Evolutionary conservation across 1,140 invertebrate species (phyloP), one percentile per base, ranked within the genome.

Genomic region (Drosophila neocordata): DNA sequence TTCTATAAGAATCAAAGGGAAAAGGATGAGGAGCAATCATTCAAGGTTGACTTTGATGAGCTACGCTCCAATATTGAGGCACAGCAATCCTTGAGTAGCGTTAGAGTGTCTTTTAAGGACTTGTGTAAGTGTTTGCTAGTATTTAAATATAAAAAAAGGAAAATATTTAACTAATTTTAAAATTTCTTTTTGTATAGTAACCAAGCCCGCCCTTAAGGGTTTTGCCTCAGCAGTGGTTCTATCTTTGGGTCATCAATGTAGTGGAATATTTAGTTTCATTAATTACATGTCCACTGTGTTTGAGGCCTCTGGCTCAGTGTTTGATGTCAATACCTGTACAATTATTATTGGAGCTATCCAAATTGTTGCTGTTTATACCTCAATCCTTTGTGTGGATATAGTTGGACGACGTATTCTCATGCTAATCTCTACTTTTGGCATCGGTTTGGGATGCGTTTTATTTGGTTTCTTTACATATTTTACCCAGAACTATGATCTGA

Each of bases 291-390:
- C 93, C 2, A 92, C 92, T 8, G 97, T 96, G 79, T 97, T 96
- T 82, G 76, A 90, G 2, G 92, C 93, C 0, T 94, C 95, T 0
- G 94, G 94, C 0, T 93, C 93, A 0, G 84, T 81, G 4, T 72
- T 97, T 0, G 90, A 94, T 18, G 91, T 95, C 0, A 92, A 93
- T 20, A 81, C 95, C 2, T 93, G 94, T 8, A 94, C 96, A 0
- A 96, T 98, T 56, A 94, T 97, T 5, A 94, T 98, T 1, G 96
- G 95, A 1, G 58, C 74, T 0, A 75, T 90, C 0, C 90, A 91
- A 69, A 87, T 92, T 22, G 66, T 91, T 0, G 83, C 79, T 4
- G 80, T 83, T 0, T 73, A 85, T 9, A 80, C 78, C 4, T 89
- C 90, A 0, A 85, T 89, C 8, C 73, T 91, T 20, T 67, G 91